Percentiles rank a stretch among this genome's conserved stretches.
phyloP scores from a whole-genome alignment of 2,888 invertebrate genomes.

The Ferrisia virgata region DNA sequence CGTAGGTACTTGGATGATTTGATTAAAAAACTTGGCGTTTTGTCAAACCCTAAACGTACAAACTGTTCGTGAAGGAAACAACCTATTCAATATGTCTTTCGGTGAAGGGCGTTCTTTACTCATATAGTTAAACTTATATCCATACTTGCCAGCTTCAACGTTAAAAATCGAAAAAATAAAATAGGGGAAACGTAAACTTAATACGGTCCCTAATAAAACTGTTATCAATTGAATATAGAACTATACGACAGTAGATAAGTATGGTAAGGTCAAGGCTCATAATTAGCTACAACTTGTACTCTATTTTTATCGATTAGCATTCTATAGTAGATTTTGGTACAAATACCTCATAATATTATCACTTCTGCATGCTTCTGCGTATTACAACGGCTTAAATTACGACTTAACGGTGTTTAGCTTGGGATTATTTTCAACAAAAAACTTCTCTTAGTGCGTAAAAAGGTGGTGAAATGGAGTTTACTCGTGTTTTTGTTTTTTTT shows the following conservation, averaged over 20 bases:
- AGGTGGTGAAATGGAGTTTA: not conserved
- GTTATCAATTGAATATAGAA: not conserved
- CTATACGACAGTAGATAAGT: not conserved
- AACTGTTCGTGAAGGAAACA: not conserved
- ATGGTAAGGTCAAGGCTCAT: not conserved
- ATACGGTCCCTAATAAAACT: constrained; percentile 25
- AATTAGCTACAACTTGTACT: not conserved
- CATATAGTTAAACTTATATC: not conserved
- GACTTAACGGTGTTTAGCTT: not conserved
- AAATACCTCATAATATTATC: not conserved
- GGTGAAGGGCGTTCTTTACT: constrained; percentile 19
- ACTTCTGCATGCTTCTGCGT: not conserved
- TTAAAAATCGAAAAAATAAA: not conserved
- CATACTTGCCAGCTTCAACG: not conserved
- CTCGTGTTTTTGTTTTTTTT: not conserved
- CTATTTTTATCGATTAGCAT: not conserved
- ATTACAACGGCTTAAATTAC: not conserved
- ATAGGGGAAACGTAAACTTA: not conserved
- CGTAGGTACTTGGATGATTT: not conserved
- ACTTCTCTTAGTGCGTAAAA: not conserved
- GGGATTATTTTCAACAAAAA: not conserved
- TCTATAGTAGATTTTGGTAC: not conserved
- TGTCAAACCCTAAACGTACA: not conserved
- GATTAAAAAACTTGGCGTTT: not conserved
- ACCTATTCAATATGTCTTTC: constrained; percentile 16